Evolutionary conservation across 2,888 invertebrate genomes (phyloP), one percentile per base, ranked within the genome.

Genomic region (Drosophila koepferae): DNA sequence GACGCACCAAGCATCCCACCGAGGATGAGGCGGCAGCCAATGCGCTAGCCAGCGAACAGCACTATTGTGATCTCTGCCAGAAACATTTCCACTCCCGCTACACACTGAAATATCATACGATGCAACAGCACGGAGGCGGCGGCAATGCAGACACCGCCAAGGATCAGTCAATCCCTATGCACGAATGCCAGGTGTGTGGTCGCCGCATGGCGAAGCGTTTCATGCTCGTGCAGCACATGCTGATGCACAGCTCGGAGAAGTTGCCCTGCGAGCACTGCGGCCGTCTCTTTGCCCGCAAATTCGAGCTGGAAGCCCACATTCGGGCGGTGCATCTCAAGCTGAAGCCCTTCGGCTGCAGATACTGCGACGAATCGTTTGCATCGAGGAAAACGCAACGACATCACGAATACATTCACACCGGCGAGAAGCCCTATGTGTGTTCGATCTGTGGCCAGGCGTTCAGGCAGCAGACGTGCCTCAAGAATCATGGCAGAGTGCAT

Each of bases 371-470:
- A 58, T 81, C 90, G 34, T 91, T 91, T 63, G 91, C 91, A 5
- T 90, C 91, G 3, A 73, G 91, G 4, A 91, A 91, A 62, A 91
- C 91, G 0, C 65, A 91, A 60, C 81, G 89, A 0, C 91, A 91
- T 62, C 91, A 91, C 44, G 91, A 91, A 51, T 91, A 91, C 51
- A 91, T 91, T 40, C 93, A 93, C 71, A 93, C 93, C 0, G 93
- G 93, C 0, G 93, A 93, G 63, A 93, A 93, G 53, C 93, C 93
- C 0, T 92, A 92, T 53, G 86, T 85, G 0, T 93, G 93, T 61
- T 84, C 90, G 18, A 73, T 91, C 6, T 93, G 93, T 40, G 90
- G 91, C 0, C 91, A 92, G 68, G 84, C 89, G 0, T 92, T 90
- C 65, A 83, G 91, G 0, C 91, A 91, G 62, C 91, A 91, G 71